Conservation (phyloP, 2,113 vertebrate genomes). For the Pipra filicauda region DNA sequence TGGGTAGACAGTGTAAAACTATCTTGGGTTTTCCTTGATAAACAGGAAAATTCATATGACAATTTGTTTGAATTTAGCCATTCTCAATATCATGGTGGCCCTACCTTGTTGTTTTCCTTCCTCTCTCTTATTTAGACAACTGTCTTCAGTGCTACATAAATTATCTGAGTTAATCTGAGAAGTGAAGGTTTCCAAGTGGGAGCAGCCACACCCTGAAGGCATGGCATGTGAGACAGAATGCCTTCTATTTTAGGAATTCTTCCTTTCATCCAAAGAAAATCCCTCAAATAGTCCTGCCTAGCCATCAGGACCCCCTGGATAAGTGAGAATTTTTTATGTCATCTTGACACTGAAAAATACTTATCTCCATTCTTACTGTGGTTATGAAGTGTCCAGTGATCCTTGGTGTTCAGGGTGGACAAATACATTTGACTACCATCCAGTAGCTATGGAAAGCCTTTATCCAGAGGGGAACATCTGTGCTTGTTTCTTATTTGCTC, state of each 20-base stretch:
- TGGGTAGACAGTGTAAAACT: neutral
- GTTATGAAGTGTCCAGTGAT: slow-evolving; percentile 3
- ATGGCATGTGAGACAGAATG: slow-evolving; percentile 66
- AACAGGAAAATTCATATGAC: neutral
- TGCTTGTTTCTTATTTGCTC: neutral
- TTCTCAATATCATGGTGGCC: slow-evolving; percentile 30
- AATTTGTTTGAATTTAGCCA: slow-evolving; percentile 24
- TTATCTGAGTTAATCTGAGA: slow-evolving; percentile 59
- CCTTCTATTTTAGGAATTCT: slow-evolving; percentile 59
- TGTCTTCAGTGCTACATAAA: slow-evolving; percentile 49
- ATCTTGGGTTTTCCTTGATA: neutral
- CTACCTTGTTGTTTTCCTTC: slow-evolving; percentile 12
- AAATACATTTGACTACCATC: slow-evolving; percentile 25
- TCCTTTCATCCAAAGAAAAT: slow-evolving; percentile 68
- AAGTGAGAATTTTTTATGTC: slow-evolving; percentile 39
- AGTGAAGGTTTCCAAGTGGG: slow-evolving; percentile 55
- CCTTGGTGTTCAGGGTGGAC: neutral
- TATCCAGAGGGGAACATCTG: neutral
- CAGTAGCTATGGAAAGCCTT: neutral
- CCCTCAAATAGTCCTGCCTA: slow-evolving; percentile 69
- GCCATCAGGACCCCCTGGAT: neutral
- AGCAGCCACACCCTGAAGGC: slow-evolving; percentile 59
- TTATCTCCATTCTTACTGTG: slow-evolving; percentile 14
- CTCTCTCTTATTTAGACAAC: slow-evolving; percentile 26
- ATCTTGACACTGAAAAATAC: slow-evolving; percentile 42